Evolutionary conservation across 2,888 invertebrate species (phyloP).

Genomic region (Cataglyphis livida): DNA sequence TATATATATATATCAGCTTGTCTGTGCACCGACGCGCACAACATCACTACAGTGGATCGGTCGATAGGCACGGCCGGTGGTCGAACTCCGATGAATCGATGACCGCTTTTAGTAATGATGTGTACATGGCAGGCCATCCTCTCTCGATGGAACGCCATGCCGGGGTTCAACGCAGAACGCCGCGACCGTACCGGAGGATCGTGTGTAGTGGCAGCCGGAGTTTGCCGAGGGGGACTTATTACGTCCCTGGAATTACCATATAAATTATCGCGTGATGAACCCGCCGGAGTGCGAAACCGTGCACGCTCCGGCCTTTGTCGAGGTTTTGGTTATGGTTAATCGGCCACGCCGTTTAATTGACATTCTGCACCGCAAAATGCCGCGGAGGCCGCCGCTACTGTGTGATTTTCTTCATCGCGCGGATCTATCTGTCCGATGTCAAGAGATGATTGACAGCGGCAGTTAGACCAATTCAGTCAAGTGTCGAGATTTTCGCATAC

Average conservation of each 20-base stretch:
- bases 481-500: constrained; percentile 10
- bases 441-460: constrained; percentile 6
- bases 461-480: constrained; percentile 1
- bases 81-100: constrained; percentile 74
- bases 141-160: constrained; percentile 69
- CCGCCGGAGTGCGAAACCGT: constrained; percentile 77
- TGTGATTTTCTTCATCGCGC: constrained; percentile 66
- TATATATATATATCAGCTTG: constrained; percentile 28
- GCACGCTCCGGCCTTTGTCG: constrained; percentile 79
- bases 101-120: constrained; percentile 78
- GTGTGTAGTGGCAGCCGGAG: constrained; percentile 79
- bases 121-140: constrained; percentile 74
- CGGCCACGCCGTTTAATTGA: constrained; percentile 78
- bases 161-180: constrained; percentile 70
- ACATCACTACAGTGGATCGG: constrained; percentile 47
- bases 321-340: constrained; percentile 82
- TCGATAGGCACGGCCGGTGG: constrained; percentile 64
- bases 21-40: constrained; percentile 49
- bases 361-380: constrained; percentile 76
- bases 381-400: constrained; percentile 57
- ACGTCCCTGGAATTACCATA: constrained; percentile 83
- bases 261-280: constrained; percentile 84
- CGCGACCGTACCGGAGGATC: constrained; percentile 70
- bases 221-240: constrained; percentile 82
- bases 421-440: constrained; percentile 17